Conservation (phyloP, 2,888 invertebrate genomes). For the Eristalinus sepulchralis region DNA sequence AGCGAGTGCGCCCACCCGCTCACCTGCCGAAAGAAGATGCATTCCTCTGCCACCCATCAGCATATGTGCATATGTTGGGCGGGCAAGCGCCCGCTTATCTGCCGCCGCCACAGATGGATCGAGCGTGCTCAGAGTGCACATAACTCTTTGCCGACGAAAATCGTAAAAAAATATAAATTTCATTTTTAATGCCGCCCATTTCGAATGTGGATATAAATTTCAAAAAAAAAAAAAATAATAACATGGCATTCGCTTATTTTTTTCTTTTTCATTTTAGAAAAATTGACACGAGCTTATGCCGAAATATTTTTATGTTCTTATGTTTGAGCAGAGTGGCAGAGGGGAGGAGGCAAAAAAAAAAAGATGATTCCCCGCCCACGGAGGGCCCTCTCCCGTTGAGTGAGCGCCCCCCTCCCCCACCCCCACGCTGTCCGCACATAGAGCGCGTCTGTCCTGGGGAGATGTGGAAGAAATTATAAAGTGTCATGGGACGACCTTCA, state of each 20-base stretch:
- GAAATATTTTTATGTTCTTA: constrained; percentile 49
- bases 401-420: too few relatives aligned
- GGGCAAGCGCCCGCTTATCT: background rate
- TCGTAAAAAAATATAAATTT: constrained; percentile 59
- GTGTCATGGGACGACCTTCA: constrained; percentile 68
- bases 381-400: background rate
- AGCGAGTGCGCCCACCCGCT: background rate
- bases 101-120: constrained; percentile 22
- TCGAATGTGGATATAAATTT: constrained; percentile 49
- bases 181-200: constrained; percentile 47
- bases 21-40: constrained; percentile 13
- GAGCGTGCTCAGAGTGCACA: constrained; percentile 48
- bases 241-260: background rate
- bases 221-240: constrained; percentile 25
- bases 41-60: background rate
- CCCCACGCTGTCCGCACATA: constrained; percentile 5
- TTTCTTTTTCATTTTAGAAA: constrained; percentile 18
- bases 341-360: background rate
- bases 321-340: constrained; percentile 1
- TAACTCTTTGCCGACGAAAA: constrained; percentile 39
- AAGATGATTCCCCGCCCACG: background rate
- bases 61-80: background rate
- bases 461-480: constrained; percentile 47
- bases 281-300: constrained; percentile 46
- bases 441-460: constrained; percentile 16